Percentiles rank a stretch among this genome's conserved stretches.
Evolutionary conservation across 2,888 invertebrate genomes (phyloP).

Genomic region (Bursaphelenchus okinawaensis): DNA sequence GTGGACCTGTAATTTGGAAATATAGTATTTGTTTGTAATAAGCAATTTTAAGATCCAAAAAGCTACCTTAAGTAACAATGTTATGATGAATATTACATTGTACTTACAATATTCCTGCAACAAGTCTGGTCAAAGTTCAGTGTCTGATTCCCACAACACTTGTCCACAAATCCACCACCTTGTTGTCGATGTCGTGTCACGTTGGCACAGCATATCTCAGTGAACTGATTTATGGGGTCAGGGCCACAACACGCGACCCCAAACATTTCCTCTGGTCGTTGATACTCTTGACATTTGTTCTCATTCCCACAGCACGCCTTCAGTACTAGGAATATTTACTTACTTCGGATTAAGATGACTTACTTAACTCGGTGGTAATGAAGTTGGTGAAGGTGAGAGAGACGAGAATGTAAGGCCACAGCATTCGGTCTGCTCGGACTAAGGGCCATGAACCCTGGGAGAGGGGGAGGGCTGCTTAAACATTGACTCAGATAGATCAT

Average conservation of each 20-base stretch:
- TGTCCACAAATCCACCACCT: conserved; percentile 41
- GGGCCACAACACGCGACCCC: conserved; percentile 46
- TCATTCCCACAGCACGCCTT: conserved; percentile 29
- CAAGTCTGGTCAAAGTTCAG: conserved; percentile 54
- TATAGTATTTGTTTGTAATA: too few species aligned
- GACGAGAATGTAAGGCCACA: too few species aligned
- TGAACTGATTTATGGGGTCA: conserved; percentile 47
- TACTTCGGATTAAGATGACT: too few species aligned
- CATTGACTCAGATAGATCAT: too few species aligned
- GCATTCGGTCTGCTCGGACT: too few species aligned
- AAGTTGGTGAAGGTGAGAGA: too few species aligned
- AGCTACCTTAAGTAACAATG: too few species aligned
- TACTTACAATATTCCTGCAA: conserved; percentile 46
- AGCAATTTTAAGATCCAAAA: too few species aligned
- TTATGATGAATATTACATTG: background rate
- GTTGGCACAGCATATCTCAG: conserved; percentile 44
- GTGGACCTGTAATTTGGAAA: conserved; percentile 39
- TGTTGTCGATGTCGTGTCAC: conserved; percentile 29
- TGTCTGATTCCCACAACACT: conserved; percentile 46
- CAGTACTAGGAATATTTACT: too few species aligned
- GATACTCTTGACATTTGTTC: conserved; percentile 28
- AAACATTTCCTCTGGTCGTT: conserved; percentile 37
- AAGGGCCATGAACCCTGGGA: too few species aligned
- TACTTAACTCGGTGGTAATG: too few species aligned
- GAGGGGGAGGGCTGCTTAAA: too few species aligned